These are phyloP conservation scores for Gorsachius goisagi DNA, from an alignment of 2,113 vertebrate genomes.

Conservation along the genomic window DNA sequence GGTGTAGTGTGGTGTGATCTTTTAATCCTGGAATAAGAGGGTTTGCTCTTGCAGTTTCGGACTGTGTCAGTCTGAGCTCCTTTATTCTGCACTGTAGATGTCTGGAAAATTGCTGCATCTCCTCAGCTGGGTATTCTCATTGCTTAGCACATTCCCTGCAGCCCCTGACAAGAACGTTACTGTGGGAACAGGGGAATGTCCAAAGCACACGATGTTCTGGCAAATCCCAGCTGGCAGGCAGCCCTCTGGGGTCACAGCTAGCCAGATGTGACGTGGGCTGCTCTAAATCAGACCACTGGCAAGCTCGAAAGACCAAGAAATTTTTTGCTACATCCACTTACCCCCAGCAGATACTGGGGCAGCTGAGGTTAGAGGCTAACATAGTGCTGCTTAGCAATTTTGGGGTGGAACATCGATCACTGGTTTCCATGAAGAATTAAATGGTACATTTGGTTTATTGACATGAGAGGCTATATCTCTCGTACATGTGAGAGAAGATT, in stretches of 20 bases:
- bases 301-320: not conserved
- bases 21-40: not conserved
- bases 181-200: slow-evolving; percentile 59
- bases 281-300: slow-evolving; percentile 26
- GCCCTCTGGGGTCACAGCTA: slow-evolving; percentile 45
- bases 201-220: slow-evolving; percentile 62
- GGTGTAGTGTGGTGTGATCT: not conserved
- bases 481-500: not conserved
- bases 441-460: not conserved
- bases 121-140: slow-evolving; percentile 56
- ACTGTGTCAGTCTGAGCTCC: not conserved
- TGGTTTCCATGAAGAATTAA: not conserved
- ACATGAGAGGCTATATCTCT: not conserved
- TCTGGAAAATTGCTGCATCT: not conserved
- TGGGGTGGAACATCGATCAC: not conserved
- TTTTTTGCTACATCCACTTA: slow-evolving; percentile 51
- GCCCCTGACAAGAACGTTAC: not conserved
- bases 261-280: slow-evolving; percentile 9
- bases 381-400: not conserved
- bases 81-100: not conserved
- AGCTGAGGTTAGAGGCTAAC: slow-evolving; percentile 47
- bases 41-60: not conserved
- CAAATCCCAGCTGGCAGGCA: slow-evolving; percentile 59
- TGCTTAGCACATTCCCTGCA: slow-evolving; percentile 48
- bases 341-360: slow-evolving; percentile 48